These are phyloP conservation scores for Stegana nigrithorax DNA, from an alignment of 2,888 invertebrate genomes.

Conservation along the genomic window DNA sequence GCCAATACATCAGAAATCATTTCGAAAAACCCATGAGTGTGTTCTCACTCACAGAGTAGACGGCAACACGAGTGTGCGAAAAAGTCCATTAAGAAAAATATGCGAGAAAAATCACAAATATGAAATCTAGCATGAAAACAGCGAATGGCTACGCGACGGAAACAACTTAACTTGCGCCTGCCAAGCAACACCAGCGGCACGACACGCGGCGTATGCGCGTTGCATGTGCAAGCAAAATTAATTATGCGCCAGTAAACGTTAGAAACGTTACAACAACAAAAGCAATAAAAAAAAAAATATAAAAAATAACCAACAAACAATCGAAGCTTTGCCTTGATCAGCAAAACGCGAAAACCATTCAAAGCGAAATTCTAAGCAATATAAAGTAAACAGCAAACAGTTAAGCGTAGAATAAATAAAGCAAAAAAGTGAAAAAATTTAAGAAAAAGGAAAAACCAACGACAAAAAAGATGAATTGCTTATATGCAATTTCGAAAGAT, in stretches of 20 bases:
- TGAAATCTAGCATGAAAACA: neutral
- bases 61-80: too few relatives aligned
- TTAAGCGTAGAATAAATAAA: conserved; percentile 9
- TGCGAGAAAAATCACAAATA: neutral
- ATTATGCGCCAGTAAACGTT: conserved; percentile 45
- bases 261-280: neutral
- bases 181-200: neutral
- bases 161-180: conserved; percentile 9
- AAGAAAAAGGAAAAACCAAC: neutral
- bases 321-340: too few relatives aligned
- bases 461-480: conserved; percentile 56
- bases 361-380: conserved; percentile 11
- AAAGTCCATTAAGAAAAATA: neutral
- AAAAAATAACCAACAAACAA: neutral
- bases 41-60: too few relatives aligned
- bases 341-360: conserved; percentile 15
- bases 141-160: neutral
- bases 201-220: conserved; percentile 41
- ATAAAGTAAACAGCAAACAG: neutral
- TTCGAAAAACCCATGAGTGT: too few relatives aligned
- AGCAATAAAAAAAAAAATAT: neutral
- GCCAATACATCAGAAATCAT: conserved; percentile 7
- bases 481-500: conserved; percentile 40
- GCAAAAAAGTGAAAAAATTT: neutral
- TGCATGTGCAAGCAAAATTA: conserved; percentile 65